Evolutionary conservation across 2,797 vertebrate species (phyloP).

Genomic region (Rousettus madagascariensis): DNA sequence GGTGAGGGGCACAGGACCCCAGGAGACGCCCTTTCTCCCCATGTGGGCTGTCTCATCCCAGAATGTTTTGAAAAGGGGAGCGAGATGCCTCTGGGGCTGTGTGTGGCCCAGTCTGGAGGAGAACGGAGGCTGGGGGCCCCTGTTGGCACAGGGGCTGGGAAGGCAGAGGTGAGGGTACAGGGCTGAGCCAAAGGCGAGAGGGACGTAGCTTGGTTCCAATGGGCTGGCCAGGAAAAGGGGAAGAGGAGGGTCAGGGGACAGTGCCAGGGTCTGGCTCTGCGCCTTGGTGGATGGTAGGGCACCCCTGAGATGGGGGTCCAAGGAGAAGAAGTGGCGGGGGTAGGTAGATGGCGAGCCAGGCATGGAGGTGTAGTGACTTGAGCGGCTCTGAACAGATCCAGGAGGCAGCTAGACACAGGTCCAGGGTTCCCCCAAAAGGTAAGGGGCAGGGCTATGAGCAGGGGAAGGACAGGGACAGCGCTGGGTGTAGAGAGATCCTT

Average conservation of each 20-base stretch:
- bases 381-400: neutral
- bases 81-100: neutral
- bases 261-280: neutral
- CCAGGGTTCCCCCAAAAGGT: neutral
- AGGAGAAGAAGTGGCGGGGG: neutral
- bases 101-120: neutral
- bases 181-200: neutral
- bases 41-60: rapidly evolving
- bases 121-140: neutral
- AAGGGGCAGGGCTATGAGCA: no score
- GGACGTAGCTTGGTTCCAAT: neutral
- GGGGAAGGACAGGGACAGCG: neutral
- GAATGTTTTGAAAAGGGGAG: neutral
- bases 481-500: neutral
- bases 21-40: neutral
- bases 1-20: neutral
- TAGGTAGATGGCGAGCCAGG: neutral
- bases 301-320: neutral
- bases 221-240: neutral
- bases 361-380: neutral
- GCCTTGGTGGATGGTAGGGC: neutral
- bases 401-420: neutral
- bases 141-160: neutral
- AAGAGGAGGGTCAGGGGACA: neutral
- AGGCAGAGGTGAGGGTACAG: neutral